Evolutionary conservation across 2,888 invertebrate species (phyloP).

Genomic region (Chaetoderma sp.): DNA sequence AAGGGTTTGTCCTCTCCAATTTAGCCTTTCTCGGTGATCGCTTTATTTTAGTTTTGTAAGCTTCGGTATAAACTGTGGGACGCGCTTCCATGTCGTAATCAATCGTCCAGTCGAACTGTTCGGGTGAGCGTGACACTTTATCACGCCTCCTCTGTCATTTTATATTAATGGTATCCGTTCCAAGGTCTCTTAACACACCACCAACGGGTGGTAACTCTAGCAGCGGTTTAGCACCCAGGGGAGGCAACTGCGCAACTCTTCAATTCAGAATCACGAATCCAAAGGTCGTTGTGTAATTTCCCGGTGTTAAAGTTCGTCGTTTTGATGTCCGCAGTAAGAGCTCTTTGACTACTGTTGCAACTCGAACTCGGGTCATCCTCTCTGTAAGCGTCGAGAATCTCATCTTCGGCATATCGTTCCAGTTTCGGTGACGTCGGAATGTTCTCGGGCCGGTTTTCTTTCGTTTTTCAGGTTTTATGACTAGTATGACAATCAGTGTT

Average conservation of each 20-base stretch:
- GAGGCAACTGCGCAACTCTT: slow-evolving; percentile 25
- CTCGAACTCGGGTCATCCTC: too few species aligned
- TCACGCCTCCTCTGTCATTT: slow-evolving; percentile 40
- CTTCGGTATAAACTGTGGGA: slow-evolving; percentile 41
- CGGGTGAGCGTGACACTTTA: slow-evolving; percentile 42
- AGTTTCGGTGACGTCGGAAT: too few species aligned
- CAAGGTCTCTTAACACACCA: too few species aligned
- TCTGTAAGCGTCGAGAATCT: too few species aligned
- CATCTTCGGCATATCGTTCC: too few species aligned
- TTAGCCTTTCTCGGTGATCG: slow-evolving; percentile 41
- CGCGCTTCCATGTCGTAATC: slow-evolving; percentile 46
- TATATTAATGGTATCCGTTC: too few species aligned
- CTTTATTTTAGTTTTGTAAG: slow-evolving; percentile 45
- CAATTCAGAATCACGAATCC: slow-evolving; percentile 15
- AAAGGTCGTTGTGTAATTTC: slow-evolving; percentile 22
- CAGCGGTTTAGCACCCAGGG: slow-evolving; percentile 34
- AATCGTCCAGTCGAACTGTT: slow-evolving; percentile 47
- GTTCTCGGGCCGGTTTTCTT: slow-evolving; percentile 24
- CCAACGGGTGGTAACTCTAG: too few species aligned
- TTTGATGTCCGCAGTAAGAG: slow-evolving; percentile 13
- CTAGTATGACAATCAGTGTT: too few species aligned
- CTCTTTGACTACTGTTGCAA: too few species aligned
- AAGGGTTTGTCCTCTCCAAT: slow-evolving; percentile 39
- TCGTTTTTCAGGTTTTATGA: slow-evolving; percentile 21
- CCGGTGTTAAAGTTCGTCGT: slow-evolving; percentile 25